Evolutionary conservation across 1,140 invertebrate genomes (phyloP), one percentile per base, ranked within the genome.

Genomic region (Akabosia matsudoensis): DNA sequence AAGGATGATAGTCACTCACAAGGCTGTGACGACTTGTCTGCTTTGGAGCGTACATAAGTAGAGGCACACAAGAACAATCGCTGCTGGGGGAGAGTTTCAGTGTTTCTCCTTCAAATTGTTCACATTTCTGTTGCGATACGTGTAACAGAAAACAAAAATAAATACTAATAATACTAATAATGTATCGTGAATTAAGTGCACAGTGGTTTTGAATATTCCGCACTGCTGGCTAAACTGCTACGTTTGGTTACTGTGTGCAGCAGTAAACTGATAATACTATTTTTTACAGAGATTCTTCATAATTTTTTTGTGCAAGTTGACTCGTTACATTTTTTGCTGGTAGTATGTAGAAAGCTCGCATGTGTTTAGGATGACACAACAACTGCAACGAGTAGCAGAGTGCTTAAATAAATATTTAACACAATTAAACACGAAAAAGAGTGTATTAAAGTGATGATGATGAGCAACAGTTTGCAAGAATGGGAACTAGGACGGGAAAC

Each of bases 401-500:
- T 56, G 54, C 54, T 56, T 56, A 56, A 56, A 56, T 56, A 56
- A 56, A 56, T 56, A 56, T 56, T 56, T 56, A 56, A 56, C 22
- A 56, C 54, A 56, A 56, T 56, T 56, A 56, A 56, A 56, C 54
- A 56, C 54, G 4, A n/a, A 56, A 56, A 56, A 24, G 54, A 56
- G 13, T 18, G 22, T 56, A 56, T 16, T 56, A 56, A 56, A 56
- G 24, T 10, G 54, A 56, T 56, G 61, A 67, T 10, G 54, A 56
- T 56, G 61, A 67, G 61, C 61, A 67, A 67, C 61, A 67, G 31
- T 67, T n/a, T 67, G 14, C 3, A 67, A 67, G 61, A 67, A 67
- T 67, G 61, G 61, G 61, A 67, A 67, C 61, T 67, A 31, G 61
- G 61, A 67, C 61, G 61, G 61, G 61, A 67, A 67, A 67, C 61